A percentile compares a stretch with the other conserved stretches of the same genome.
Evolutionary conservation across 2,888 invertebrate species (phyloP).

Genomic region (Cheilosia vulpina): DNA sequence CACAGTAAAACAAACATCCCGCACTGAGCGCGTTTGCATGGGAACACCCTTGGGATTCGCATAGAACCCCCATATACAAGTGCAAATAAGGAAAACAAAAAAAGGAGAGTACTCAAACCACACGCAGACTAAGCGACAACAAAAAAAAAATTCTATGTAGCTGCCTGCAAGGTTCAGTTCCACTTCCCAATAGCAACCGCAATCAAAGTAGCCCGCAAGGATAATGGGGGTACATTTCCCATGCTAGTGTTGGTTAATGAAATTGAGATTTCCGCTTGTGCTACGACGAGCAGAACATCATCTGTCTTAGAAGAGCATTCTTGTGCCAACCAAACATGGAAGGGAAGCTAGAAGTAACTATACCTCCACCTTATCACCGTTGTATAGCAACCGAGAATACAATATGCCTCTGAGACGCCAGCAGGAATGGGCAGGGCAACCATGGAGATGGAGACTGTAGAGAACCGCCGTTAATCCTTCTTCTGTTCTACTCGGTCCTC

Average conservation of each 20-base stretch:
- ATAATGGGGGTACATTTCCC: slow-evolving; percentile 75
- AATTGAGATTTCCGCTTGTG: slow-evolving; percentile 33
- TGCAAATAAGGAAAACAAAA: background rate
- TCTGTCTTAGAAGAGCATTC: slow-evolving; percentile 10
- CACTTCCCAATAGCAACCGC: slow-evolving; percentile 78
- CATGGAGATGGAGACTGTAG: background rate
- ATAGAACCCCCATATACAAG: slow-evolving; percentile 5
- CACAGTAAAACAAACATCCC: slow-evolving; percentile 22
- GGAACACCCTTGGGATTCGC: slow-evolving; percentile 31
- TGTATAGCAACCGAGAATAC: slow-evolving; percentile 9
- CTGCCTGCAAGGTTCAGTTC: slow-evolving; percentile 5
- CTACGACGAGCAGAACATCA: slow-evolving; percentile 20
- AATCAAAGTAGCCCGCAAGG: slow-evolving; percentile 77
- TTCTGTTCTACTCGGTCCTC: slow-evolving; percentile 42
- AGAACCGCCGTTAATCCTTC: slow-evolving; percentile 58
- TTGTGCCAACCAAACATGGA: slow-evolving; percentile 2
- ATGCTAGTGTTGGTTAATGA: slow-evolving; percentile 60
- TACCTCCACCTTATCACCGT: background rate
- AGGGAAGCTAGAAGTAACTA: background rate
- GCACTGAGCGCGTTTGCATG: slow-evolving; percentile 9
- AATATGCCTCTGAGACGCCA: background rate
- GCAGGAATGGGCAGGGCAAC: slow-evolving; percentile 1
- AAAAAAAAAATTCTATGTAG: slow-evolving; percentile 56
- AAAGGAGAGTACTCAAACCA: background rate
- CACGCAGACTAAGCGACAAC: slow-evolving; percentile 76